phyloP scores from a whole-genome alignment of 1,140 invertebrate genomes.

The Brachionus rotundiformis region DNA sequence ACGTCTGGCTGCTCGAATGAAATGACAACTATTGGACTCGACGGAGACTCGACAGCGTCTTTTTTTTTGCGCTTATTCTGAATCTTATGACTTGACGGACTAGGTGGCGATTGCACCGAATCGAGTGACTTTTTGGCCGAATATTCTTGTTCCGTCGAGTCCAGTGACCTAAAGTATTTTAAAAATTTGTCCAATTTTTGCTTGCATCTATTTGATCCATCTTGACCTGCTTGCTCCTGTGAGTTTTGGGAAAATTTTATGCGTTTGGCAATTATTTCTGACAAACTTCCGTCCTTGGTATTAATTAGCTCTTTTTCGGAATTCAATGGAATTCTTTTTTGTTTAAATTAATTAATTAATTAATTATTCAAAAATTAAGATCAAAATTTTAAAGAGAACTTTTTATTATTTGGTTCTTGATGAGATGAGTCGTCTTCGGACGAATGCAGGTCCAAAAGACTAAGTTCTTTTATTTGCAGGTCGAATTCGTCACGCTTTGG shows the following conservation, averaged over 20 bases:
- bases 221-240: background rate
- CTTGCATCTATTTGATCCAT: background rate
- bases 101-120: background rate
- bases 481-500: conserved; percentile 36
- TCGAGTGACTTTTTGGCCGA: conserved; percentile 25
- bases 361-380: too few species aligned
- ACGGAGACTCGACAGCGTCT: background rate
- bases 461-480: conserved; percentile 31
- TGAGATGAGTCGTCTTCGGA: conserved; percentile 29
- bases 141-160: background rate
- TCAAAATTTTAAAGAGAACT: too few species aligned
- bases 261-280: conserved; percentile 37
- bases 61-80: conserved; percentile 47
- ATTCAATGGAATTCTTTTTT: background rate
- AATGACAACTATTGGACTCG: background rate
- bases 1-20: background rate
- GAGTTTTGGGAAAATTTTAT: conserved; percentile 22
- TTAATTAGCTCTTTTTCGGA: background rate
- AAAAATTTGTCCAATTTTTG: conserved; percentile 43
- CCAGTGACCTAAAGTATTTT: conserved; percentile 3
- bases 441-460: conserved; percentile 40
- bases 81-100: conserved; percentile 11
- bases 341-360: too few species aligned
- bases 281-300: background rate
- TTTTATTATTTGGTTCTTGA: background rate